These are phyloP conservation scores for Cantharis flavilabris DNA, from an alignment of 2,888 invertebrate species.

Conservation along the genomic window DNA sequence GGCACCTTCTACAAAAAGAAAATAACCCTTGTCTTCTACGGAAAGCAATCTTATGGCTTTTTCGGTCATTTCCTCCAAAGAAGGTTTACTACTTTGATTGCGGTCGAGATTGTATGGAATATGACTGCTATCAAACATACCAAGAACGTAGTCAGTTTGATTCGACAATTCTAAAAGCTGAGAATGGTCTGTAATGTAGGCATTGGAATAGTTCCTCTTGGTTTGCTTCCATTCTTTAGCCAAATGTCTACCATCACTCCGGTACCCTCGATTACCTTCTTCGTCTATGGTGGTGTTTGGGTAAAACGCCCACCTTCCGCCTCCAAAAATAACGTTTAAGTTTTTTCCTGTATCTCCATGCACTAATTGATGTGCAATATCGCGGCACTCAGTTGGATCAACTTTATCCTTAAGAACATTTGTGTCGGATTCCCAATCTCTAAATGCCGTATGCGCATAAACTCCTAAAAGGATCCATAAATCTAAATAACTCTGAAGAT, in stretches of 20 bases:
- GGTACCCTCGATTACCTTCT: constrained; percentile 35
- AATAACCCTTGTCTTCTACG: constrained; percentile 68
- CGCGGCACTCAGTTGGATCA: constrained; percentile 63
- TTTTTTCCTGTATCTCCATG: constrained; percentile 67
- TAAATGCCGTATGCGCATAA: constrained; percentile 72
- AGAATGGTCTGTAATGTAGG: not conserved
- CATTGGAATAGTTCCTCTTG: not conserved
- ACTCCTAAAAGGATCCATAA: constrained; percentile 42
- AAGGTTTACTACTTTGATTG: constrained; percentile 58
- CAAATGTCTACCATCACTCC: constrained; percentile 2
- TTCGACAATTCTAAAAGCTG: not conserved
- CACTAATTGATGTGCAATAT: constrained; percentile 76
- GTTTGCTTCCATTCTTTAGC: not conserved
- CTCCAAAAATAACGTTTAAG: constrained; percentile 78
- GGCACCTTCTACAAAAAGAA: constrained; percentile 75
- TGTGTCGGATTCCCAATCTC: constrained; percentile 75
- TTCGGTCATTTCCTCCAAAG: constrained; percentile 74
- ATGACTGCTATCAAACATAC: not conserved
- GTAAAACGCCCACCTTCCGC: constrained; percentile 70
- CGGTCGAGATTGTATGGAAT: not conserved
- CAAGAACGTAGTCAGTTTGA: not conserved
- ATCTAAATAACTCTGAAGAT: not conserved
- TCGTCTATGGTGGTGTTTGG: constrained; percentile 60
- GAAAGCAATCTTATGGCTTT: constrained; percentile 72
- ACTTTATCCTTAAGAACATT: constrained; percentile 59